Percentiles rank a stretch among this genome's conserved stretches.
Conservation (phyloP, 1,140 invertebrate species). For the Copidosoma floridanum region DNA sequence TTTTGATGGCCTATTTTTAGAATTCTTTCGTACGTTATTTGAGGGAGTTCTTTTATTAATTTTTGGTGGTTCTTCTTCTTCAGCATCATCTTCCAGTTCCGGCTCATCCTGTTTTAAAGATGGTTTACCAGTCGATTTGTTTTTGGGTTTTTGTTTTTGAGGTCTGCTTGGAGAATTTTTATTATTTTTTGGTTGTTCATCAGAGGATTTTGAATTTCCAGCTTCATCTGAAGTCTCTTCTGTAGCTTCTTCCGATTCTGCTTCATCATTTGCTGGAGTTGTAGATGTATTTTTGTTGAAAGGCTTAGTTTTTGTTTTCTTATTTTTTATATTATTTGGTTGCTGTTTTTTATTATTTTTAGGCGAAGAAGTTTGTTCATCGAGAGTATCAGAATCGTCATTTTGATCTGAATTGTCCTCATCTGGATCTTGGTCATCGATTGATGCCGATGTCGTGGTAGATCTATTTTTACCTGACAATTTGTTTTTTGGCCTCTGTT, state of each 20-base stretch:
- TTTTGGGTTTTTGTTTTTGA: neutral
- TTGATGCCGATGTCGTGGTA: neutral
- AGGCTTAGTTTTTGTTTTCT: neutral
- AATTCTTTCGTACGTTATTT: neutral
- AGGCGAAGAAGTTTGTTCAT: too few relatives aligned
- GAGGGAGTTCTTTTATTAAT: neutral
- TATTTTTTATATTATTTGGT: neutral
- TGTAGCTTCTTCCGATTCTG: neutral
- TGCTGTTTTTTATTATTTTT: neutral
- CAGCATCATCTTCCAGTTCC: neutral
- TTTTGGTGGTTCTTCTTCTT: too few relatives aligned
- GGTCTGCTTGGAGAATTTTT: neutral
- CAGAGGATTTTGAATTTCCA: neutral
- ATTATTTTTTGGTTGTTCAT: neutral
- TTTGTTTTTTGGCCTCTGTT: neutral
- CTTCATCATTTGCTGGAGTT: too few relatives aligned
- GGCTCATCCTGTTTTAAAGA: too few relatives aligned
- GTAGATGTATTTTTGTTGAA: neutral
- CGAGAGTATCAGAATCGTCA: too few relatives aligned
- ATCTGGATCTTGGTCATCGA: neutral
- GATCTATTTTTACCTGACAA: neutral
- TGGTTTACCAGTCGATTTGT: neutral
- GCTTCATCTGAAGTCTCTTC: neutral
- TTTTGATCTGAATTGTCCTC: neutral
- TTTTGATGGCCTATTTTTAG: neutral